Evolutionary conservation across 2,113 vertebrate genomes (phyloP), one percentile per base, ranked within the genome.

Genomic region (Melozone crissalis): DNA sequence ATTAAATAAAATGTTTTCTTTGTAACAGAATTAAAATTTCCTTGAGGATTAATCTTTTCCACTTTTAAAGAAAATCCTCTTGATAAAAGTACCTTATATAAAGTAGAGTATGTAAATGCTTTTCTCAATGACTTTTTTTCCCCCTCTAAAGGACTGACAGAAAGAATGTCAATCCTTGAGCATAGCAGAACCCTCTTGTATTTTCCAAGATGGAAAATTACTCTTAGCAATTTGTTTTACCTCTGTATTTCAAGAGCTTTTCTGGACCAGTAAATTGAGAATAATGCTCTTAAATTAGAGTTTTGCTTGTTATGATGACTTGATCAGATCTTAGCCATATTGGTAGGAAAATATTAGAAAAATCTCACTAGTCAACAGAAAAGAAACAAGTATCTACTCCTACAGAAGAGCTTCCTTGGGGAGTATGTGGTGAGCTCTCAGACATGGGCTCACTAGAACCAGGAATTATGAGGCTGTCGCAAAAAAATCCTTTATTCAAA

Each of bases 1-100:
- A 57, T 22, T 57, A 89, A 75, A 90, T 59, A 82, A 78, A 96
- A 69, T 71, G 13, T 84, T 95, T 93, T 89, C 52, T 87, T 72
- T 78, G 15, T 61, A 78, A 78, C 23, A 78, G 52, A 94, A 79
- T 93, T 82, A 65, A 68, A 46, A 73, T 87, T 87, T 95, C 44
- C 44, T 78, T 58, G 77, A 87, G 49, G 57, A 84, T 76, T 92
- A 91, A 65, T 94, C 35, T 91, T 81, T 78, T 84, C 74, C 12
- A 49, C 47, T 92, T 87, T 78, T 57, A 91, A 81, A 89, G 55
- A 81, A 93, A 91, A 65, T 23, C 7, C 35, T 93, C 89, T 65
- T 91, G 55, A 55, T 82, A 14, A 41, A 82, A 94, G 52, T 92
- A 47, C 31, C 77, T 92, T 69, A 28, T 81, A 78, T 84, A 72